phyloP scores from a whole-genome alignment of 2,113 vertebrate genomes.

The Noturus placidus region DNA sequence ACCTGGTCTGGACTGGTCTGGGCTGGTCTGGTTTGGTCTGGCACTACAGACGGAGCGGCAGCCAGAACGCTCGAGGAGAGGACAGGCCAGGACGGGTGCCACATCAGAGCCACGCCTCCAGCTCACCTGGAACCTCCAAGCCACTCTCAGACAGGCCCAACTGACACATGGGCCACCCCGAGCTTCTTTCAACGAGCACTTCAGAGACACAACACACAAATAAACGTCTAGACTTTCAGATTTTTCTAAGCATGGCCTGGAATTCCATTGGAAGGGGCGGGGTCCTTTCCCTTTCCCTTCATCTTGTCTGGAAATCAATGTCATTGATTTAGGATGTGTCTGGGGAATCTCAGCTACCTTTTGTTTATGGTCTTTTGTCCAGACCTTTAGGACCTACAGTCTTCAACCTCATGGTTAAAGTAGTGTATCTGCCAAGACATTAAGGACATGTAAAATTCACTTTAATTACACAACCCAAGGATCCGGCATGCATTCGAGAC shows the following conservation, averaged over 20 bases:
- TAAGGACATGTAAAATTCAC: neutral
- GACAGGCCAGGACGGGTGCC: constrained; percentile 74
- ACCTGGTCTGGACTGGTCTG: neutral
- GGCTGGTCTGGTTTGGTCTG: neutral
- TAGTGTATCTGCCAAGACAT: neutral
- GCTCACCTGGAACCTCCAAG: constrained; percentile 42
- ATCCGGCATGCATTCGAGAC: neutral
- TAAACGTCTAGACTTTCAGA: constrained; percentile 79
- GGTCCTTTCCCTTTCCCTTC: constrained; percentile 58
- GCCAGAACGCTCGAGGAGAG: constrained; percentile 77
- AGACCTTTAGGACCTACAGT: neutral
- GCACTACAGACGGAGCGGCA: constrained; percentile 78
- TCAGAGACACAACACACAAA: constrained; percentile 66
- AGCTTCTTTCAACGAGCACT: constrained; percentile 78
- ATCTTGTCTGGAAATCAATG: constrained; percentile 27
- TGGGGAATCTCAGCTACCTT: neutral
- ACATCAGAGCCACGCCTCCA: constrained; percentile 81
- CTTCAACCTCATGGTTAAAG: neutral
- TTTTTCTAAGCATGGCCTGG: constrained; percentile 70
- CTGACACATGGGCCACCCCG: constrained; percentile 75
- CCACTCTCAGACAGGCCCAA: constrained; percentile 22
- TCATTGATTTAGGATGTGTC: constrained; percentile 52
- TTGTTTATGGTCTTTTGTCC: neutral
- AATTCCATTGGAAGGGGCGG: constrained; percentile 59
- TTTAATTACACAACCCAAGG: neutral